Evolutionary conservation across 2,797 vertebrate species (phyloP).

Genomic region (Acanthornis magna): DNA sequence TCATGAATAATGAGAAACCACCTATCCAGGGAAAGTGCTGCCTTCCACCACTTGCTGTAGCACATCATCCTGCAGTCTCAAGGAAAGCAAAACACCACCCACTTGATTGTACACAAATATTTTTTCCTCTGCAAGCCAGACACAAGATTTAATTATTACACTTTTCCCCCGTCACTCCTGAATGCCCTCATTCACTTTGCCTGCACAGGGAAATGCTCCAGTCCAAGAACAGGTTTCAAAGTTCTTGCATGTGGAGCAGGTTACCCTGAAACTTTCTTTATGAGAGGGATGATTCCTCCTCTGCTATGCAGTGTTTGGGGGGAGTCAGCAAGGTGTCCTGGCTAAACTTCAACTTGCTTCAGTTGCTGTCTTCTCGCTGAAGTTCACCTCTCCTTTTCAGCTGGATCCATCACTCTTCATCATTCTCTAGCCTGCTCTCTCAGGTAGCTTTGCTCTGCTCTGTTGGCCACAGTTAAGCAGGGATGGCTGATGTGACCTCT

Average conservation of each 20-base stretch:
- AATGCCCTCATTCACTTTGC: background rate
- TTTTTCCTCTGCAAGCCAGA: background rate
- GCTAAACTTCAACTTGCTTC: background rate
- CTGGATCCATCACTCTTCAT: background rate
- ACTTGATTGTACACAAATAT: background rate
- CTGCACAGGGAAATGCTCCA: background rate
- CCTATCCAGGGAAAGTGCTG: background rate
- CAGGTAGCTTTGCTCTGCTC: background rate
- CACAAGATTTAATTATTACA: background rate
- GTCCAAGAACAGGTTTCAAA: background rate
- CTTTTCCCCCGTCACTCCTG: background rate
- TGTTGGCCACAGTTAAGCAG: background rate
- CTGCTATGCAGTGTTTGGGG: background rate
- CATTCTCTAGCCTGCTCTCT: background rate
- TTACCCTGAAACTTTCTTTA: background rate
- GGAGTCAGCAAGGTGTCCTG: background rate
- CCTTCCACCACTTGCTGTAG: background rate
- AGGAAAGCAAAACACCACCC: background rate
- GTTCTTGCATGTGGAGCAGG: background rate
- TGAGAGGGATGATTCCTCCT: background rate
- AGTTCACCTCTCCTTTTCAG: background rate
- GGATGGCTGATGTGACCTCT: background rate
- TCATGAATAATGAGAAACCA: conserved; percentile 27
- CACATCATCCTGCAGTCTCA: background rate
- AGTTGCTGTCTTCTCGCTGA: background rate